These are phyloP conservation scores for Hypanus sabinus DNA, from an alignment of 2,113 vertebrate genomes.

Conservation along the genomic window DNA sequence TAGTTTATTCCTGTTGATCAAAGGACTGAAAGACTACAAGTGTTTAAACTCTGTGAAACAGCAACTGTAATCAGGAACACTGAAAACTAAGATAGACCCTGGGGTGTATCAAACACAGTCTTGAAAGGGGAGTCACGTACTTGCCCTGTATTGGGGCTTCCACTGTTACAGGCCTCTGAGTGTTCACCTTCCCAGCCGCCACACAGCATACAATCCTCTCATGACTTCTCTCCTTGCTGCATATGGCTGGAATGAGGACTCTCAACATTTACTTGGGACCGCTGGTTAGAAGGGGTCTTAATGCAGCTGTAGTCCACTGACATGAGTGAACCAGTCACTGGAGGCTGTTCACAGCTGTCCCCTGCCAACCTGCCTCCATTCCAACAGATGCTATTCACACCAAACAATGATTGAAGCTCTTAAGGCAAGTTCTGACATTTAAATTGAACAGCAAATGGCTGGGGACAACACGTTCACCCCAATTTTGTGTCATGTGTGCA, in stretches of 20 bases:
- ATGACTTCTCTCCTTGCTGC: background rate
- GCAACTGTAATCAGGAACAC: conserved; percentile 38
- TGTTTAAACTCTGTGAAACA: background rate
- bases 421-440: conserved; percentile 83
- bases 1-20: background rate
- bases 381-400: conserved; percentile 79
- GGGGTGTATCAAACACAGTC: too few species aligned
- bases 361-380: conserved; percentile 54
- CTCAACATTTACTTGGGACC: conserved; percentile 2
- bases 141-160: background rate
- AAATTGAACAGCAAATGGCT: conserved; percentile 83
- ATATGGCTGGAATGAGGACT: background rate
- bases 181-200: background rate
- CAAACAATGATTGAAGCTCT: conserved; percentile 79
- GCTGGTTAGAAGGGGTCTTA: conserved; percentile 27
- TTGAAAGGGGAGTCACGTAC: background rate
- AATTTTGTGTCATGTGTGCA: conserved; percentile 60
- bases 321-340: conserved; percentile 42
- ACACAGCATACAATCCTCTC: background rate
- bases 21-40: background rate
- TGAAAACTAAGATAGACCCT: background rate
- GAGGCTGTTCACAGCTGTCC: conserved; percentile 66
- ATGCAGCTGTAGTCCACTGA: conserved; percentile 39
- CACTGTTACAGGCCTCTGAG: background rate
- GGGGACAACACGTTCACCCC: conserved; percentile 53